A percentile compares a stretch with the other conserved stretches of the same genome.
Conservation (phyloP, 2,888 invertebrate genomes). For the Melanargia galathea region DNA sequence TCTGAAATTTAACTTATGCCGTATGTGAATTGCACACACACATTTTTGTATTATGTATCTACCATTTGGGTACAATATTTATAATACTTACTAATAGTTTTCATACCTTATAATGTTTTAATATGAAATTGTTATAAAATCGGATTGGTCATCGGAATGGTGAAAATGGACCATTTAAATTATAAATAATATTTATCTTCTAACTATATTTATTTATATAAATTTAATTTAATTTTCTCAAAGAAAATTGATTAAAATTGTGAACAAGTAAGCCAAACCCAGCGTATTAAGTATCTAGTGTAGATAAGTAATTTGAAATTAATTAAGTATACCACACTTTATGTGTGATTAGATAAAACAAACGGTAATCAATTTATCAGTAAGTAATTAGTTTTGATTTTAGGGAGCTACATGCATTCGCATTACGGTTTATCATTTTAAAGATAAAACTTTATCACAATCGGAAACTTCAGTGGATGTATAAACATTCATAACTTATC, state of each 20-base stretch:
- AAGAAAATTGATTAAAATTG: not conserved
- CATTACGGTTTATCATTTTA: constrained; percentile 15
- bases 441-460: constrained; percentile 1
- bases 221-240: too few species aligned
- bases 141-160: too few species aligned
- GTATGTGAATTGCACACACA: too few species aligned
- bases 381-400: constrained; percentile 26
- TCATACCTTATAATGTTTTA: too few species aligned
- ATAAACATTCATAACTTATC: not conserved
- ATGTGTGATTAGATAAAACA: constrained; percentile 14
- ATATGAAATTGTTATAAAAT: too few species aligned
- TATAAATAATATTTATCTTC: too few species aligned
- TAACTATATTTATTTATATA: too few species aligned
- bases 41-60: too few species aligned
- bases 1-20: too few species aligned
- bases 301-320: constrained; percentile 6
- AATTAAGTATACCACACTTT: not conserved
- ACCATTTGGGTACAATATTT: too few species aligned
- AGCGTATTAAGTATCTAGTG: not conserved
- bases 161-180: too few species aligned
- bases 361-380: constrained; percentile 21
- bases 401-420: constrained; percentile 16
- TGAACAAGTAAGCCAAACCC: not conserved
- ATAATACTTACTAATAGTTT: too few species aligned
- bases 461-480: constrained; percentile 2